Evolutionary conservation across 2,797 vertebrate species (phyloP).

Genomic region (Platalea minor): DNA sequence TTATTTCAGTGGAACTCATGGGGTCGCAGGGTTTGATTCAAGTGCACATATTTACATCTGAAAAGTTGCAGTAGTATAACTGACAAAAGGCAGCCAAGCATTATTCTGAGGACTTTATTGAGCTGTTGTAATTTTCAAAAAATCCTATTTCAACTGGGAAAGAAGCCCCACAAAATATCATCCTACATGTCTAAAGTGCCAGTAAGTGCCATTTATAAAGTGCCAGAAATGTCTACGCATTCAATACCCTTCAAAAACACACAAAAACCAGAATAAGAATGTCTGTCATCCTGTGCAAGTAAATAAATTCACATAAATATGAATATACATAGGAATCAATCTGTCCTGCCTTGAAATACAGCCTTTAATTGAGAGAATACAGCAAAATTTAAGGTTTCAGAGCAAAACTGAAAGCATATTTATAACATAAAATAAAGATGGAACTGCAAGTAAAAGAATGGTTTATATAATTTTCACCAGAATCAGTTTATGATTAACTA

Average conservation of each 20-base stretch:
- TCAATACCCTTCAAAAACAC: conserved; percentile 42
- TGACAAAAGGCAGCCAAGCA: background rate
- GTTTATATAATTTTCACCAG: background rate
- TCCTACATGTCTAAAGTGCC: conserved; percentile 9
- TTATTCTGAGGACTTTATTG: background rate
- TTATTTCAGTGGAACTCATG: accelerated
- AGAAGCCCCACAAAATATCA: conserved; percentile 16
- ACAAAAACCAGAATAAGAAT: background rate
- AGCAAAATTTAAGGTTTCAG: background rate
- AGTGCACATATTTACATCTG: background rate
- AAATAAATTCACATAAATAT: conserved; percentile 29
- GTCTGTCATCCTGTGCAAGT: conserved; percentile 6
- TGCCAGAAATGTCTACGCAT: background rate
- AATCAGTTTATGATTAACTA: background rate
- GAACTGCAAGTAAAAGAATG: background rate
- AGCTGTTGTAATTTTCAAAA: background rate
- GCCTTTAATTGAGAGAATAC: conserved; percentile 13
- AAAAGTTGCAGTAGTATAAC: background rate
- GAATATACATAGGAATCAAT: conserved; percentile 21
- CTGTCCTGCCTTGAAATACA: conserved; percentile 36
- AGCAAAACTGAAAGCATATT: background rate
- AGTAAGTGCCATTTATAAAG: conserved; percentile 22
- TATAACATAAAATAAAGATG: background rate
- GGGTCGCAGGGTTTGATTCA: background rate
- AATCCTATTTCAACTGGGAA: background rate